A percentile compares a stretch with the other conserved stretches of the same genome.
Conservation (phyloP, 2,888 invertebrate species). For the Aplocera efformata region DNA sequence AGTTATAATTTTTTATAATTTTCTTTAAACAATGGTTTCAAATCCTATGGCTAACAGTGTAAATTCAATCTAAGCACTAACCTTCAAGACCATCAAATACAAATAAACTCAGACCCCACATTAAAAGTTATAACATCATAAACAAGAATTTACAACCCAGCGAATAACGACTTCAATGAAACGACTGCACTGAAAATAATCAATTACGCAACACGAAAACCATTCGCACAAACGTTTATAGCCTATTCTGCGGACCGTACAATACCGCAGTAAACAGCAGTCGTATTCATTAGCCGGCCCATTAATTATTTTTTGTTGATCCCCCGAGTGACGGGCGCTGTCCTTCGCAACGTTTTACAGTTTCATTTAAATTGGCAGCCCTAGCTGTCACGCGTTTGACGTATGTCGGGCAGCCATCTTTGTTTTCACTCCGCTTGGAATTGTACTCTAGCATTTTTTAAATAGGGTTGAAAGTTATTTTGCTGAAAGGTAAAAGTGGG, state of each 20-base stretch:
- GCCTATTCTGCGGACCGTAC: conserved; percentile 30
- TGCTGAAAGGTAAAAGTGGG: conserved; percentile 14
- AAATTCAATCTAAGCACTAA: conserved; percentile 1
- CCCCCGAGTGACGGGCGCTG: conserved; percentile 50
- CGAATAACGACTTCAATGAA: conserved; percentile 12
- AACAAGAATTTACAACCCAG: conserved; percentile 11
- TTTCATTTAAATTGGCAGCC: conserved; percentile 62
- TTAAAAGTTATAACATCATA: conserved; percentile 18
- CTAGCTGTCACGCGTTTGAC: conserved; percentile 39
- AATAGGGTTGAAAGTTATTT: conserved; percentile 11
- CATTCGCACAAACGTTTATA: conserved; percentile 23
- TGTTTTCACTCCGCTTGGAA: conserved; percentile 14
- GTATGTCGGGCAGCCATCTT: conserved; percentile 31
- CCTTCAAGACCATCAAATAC: conserved; percentile 12
- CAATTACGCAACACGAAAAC: conserved; percentile 21
- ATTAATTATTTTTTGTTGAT: conserved; percentile 76
- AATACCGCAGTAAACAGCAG: conserved; percentile 41
- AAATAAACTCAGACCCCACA: conserved; percentile 18
- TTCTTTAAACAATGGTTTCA: no score
- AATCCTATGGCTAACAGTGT: neutral
- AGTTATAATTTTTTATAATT: no score
- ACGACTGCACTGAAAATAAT: conserved; percentile 23
- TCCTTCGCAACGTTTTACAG: conserved; percentile 48
- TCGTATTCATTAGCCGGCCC: conserved; percentile 67
- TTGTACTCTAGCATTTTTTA: conserved; percentile 1